A percentile compares a stretch with the other conserved stretches of the same genome.
Evolutionary conservation across 2,113 vertebrate species (phyloP).

Genomic region (Perognathus longimembris): DNA sequence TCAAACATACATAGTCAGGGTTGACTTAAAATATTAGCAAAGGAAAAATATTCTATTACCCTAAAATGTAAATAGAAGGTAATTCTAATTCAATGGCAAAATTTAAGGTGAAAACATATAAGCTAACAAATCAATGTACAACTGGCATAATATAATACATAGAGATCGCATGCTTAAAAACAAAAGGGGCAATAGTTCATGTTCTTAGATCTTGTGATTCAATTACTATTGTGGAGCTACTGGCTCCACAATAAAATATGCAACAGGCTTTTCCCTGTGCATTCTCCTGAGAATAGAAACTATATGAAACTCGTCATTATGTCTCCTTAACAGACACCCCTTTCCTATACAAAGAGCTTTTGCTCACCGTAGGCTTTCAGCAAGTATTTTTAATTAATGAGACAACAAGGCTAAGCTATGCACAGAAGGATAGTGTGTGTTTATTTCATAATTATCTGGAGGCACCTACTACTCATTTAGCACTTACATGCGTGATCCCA

Average conservation of each 20-base stretch:
- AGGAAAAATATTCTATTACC: slow-evolving; percentile 39
- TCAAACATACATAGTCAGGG: neutral
- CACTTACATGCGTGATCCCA: neutral
- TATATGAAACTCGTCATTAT: neutral
- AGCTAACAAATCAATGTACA: slow-evolving; percentile 53
- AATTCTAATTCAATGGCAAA: slow-evolving; percentile 36
- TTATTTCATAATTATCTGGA: slow-evolving; percentile 16
- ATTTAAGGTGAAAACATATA: slow-evolving; percentile 48
- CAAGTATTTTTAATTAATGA: slow-evolving; percentile 12
- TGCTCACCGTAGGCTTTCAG: neutral
- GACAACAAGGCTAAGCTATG: neutral
- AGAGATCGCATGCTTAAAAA: neutral
- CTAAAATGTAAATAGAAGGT: slow-evolving; percentile 48
- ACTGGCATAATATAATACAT: neutral
- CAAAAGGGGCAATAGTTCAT: neutral
- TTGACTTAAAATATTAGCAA: slow-evolving; percentile 44
- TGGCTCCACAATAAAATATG: slow-evolving; percentile 5
- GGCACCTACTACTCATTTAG: neutral
- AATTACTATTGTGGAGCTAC: neutral
- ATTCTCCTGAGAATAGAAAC: slow-evolving; percentile 16
- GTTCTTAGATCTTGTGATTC: neutral
- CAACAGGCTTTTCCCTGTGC: neutral
- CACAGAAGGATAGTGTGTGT: neutral
- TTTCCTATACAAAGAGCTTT: slow-evolving; percentile 1
- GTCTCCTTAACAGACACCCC: neutral